phyloP scores from a whole-genome alignment of 2,797 vertebrate species.

The Anas bernieri region DNA sequence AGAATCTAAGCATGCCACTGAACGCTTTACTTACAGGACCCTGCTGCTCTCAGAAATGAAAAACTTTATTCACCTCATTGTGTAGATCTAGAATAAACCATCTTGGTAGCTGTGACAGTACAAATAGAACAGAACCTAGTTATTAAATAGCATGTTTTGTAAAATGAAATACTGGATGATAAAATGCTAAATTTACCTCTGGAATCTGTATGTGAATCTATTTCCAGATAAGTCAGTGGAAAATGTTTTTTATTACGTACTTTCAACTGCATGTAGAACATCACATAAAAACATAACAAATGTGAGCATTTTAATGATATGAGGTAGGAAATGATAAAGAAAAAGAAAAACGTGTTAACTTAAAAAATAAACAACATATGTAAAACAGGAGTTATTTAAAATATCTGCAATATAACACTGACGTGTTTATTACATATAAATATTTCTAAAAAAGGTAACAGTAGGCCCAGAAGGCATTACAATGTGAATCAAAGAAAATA shows the following conservation, averaged over 20 bases:
- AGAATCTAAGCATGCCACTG: background rate
- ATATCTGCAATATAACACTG: background rate
- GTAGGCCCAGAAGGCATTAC: background rate
- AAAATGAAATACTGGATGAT: background rate
- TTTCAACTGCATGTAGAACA: background rate
- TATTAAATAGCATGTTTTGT: background rate
- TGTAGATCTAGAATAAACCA: background rate
- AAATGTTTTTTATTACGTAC: background rate
- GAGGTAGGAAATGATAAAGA: background rate
- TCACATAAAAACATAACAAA: background rate
- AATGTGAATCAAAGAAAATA: background rate
- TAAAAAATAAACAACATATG: background rate
- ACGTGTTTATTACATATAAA: background rate
- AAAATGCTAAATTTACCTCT: background rate
- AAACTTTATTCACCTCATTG: background rate
- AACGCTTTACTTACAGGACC: background rate
- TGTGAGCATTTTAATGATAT: rapidly evolving
- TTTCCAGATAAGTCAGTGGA: background rate
- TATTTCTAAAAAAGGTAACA: background rate
- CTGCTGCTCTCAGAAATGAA: background rate
- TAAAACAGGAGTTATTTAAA: background rate
- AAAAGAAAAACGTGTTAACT: background rate
- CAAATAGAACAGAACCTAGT: background rate
- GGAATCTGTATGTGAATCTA: background rate
- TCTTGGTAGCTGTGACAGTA: background rate